These are phyloP conservation scores for Camarhynchus parvulus DNA, from an alignment of 2,113 vertebrate genomes.

Conservation along the genomic window DNA sequence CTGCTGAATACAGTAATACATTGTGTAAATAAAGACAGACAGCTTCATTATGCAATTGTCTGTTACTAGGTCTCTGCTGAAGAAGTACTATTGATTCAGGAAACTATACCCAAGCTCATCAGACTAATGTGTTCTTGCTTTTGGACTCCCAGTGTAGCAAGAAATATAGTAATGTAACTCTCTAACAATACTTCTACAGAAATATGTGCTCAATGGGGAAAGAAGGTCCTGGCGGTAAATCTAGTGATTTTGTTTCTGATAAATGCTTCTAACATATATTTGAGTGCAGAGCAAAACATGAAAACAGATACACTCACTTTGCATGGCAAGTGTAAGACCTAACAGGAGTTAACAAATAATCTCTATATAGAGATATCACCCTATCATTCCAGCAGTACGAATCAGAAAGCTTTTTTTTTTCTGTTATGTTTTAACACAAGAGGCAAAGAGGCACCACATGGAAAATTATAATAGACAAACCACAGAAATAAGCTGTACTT, in stretches of 20 bases:
- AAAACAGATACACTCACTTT: background rate
- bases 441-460: background rate
- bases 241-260: background rate
- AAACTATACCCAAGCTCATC: slow-evolving; percentile 68
- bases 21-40: slow-evolving; percentile 83
- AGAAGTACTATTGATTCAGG: slow-evolving; percentile 74
- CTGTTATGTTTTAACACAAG: background rate
- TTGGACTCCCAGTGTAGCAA: background rate
- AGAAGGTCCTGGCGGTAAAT: background rate
- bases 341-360: background rate
- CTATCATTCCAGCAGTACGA: background rate
- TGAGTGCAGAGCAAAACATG: background rate
- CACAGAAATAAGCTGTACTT: background rate
- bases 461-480: background rate
- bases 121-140: slow-evolving; percentile 60
- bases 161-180: slow-evolving; percentile 8
- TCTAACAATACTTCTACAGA: slow-evolving; percentile 1
- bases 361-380: fast-evolving
- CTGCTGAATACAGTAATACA: slow-evolving; percentile 80
- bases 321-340: background rate
- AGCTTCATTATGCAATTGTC: slow-evolving; percentile 84
- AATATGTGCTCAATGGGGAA: background rate
- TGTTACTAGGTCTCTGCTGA: slow-evolving; percentile 66
- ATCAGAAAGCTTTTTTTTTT: background rate
- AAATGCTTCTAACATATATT: background rate